A percentile compares a stretch with the other conserved stretches of the same genome.
These are phyloP conservation scores for Tokudaia tokunoshimensis DNA, from an alignment of 2,797 vertebrate species.

Conservation along the genomic window DNA sequence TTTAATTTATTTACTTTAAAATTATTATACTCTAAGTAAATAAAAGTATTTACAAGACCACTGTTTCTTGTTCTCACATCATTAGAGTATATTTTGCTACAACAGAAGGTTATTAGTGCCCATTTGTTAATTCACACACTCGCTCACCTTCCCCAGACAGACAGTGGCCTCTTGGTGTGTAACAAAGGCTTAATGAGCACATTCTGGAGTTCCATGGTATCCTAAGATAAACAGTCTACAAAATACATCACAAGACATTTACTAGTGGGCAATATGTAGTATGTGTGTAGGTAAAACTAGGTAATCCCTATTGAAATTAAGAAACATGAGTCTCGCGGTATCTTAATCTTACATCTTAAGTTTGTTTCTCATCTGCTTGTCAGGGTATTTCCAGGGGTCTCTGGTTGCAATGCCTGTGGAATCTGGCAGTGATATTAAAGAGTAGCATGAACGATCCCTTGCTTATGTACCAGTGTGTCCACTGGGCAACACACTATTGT, in stretches of 20 bases:
- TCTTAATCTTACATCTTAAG: constrained; percentile 63
- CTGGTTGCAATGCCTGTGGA: constrained; percentile 20
- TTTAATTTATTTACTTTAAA: constrained; percentile 65
- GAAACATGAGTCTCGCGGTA: constrained; percentile 60
- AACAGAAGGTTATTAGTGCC: constrained; percentile 55
- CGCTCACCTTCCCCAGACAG: constrained; percentile 44
- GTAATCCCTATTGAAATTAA: constrained; percentile 76
- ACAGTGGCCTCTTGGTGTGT: constrained; percentile 62
- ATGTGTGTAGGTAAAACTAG: constrained; percentile 79
- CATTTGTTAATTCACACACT: constrained; percentile 64
- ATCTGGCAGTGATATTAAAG: constrained; percentile 42
- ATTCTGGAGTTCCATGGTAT: constrained; percentile 33
- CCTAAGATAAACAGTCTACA: constrained; percentile 67
- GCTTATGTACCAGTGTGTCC: constrained; percentile 3
- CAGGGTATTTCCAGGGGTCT: background rate
- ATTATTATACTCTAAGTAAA: constrained; percentile 52
- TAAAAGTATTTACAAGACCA: constrained; percentile 55
- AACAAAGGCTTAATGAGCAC: constrained; percentile 76
- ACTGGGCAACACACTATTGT: constrained; percentile 55
- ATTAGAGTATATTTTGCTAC: constrained; percentile 1
- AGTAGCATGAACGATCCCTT: constrained; percentile 56
- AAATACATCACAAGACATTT: constrained; percentile 69
- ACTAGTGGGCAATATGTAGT: constrained; percentile 67
- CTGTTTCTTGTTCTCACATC: constrained; percentile 32
- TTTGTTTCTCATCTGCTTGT: constrained; percentile 70